Evolutionary conservation across 2,797 vertebrate species (phyloP).

Genomic region (Staurois parvus): DNA sequence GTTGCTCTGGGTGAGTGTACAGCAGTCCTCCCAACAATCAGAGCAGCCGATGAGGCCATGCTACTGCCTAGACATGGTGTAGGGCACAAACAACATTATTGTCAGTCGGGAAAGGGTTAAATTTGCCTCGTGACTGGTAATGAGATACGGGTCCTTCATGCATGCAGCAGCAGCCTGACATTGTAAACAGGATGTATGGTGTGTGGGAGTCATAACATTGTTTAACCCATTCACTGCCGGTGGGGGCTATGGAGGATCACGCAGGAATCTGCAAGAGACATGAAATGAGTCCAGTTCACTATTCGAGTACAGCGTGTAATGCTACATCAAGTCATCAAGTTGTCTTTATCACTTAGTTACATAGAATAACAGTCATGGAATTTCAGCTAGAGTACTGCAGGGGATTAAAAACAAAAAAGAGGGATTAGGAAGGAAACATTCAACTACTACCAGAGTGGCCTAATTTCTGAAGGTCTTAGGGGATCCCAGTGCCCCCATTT

Average conservation of each 20-base stretch:
- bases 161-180: conserved; percentile 45
- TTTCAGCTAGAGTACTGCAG: neutral
- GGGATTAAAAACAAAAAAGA: conserved; percentile 55
- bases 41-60: neutral
- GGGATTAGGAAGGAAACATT: conserved; percentile 33
- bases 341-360: neutral
- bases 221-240: conserved; percentile 27
- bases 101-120: neutral
- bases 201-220: conserved; percentile 55
- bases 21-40: neutral
- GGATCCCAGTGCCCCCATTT: conserved; percentile 27
- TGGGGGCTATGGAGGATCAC: neutral
- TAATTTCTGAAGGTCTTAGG: conserved; percentile 44
- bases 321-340: neutral
- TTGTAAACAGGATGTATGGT: conserved; percentile 56
- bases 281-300: neutral
- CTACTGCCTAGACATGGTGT: neutral
- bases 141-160: conserved; percentile 33
- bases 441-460: conserved; percentile 28
- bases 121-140: conserved; percentile 46
- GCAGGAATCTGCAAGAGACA: neutral
- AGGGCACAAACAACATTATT: neutral
- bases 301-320: neutral
- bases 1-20: too few species aligned
- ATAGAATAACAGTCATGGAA: neutral